A percentile compares a stretch with the other conserved stretches of the same genome.
These are phyloP conservation scores for Hippoglossus hippoglossus DNA, from an alignment of 2,797 vertebrate genomes.

Conservation along the genomic window DNA sequence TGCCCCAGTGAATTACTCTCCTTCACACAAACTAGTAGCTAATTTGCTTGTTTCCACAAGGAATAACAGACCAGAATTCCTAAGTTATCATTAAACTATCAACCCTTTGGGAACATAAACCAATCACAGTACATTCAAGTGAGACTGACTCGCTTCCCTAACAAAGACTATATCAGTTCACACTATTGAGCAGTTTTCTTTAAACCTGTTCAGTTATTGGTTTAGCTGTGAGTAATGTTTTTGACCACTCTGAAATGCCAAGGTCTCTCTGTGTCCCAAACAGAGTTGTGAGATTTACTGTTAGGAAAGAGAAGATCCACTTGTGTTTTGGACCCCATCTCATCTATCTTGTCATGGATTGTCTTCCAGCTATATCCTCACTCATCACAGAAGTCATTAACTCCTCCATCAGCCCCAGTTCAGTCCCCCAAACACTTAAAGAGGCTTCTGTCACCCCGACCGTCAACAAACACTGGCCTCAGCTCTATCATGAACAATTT, in stretches of 20 bases:
- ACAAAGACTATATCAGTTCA: not conserved
- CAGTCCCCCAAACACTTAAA: not conserved
- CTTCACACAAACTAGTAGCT: not conserved
- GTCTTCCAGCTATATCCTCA: not conserved
- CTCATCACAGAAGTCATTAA: not conserved
- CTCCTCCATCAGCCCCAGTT: not conserved
- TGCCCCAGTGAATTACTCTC: not conserved
- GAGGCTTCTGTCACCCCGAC: not conserved
- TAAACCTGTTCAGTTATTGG: not conserved
- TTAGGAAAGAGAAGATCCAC: not conserved
- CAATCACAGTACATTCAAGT: not conserved
- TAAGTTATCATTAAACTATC: not conserved
- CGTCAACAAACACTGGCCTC: not conserved
- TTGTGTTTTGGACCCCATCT: not conserved
- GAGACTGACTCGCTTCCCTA: not conserved
- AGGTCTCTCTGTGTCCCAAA: not conserved
- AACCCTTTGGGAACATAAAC: not conserved
- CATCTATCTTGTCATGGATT: not conserved
- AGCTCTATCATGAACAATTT: not conserved
- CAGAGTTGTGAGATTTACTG: not conserved
- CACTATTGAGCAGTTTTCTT: not conserved
- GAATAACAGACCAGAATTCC: not conserved
- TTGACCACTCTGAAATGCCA: not conserved
- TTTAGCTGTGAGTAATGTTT: not conserved
- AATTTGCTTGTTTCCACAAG: not conserved